Conservation (phyloP, 2,797 vertebrate species). For the Adrianichthys oophorus region DNA sequence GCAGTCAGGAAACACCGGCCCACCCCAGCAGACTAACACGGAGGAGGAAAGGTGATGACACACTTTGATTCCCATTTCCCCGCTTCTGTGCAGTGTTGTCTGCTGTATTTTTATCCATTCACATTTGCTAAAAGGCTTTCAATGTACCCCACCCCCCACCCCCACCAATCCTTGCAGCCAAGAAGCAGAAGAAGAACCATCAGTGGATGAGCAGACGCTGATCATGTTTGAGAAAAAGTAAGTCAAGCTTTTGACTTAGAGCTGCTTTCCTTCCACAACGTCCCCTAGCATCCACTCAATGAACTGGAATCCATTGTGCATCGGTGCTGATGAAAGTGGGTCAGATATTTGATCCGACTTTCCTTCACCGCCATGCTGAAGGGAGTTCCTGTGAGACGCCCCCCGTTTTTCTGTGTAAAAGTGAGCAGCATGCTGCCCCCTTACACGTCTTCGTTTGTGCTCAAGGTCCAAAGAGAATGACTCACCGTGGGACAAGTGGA, state of each 20-base stretch:
- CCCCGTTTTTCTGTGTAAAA: slow-evolving; percentile 5
- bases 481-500: slow-evolving; percentile 76
- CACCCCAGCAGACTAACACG: slow-evolving; percentile 20
- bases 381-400: slow-evolving; percentile 17
- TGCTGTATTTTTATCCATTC: slow-evolving; percentile 23
- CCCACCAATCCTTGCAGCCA: slow-evolving; percentile 33
- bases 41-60: slow-evolving; percentile 63
- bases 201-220: slow-evolving; percentile 48
- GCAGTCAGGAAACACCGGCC: slow-evolving; percentile 50
- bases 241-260: slow-evolving; percentile 63
- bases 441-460: slow-evolving; percentile 34
- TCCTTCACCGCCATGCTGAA: slow-evolving; percentile 30
- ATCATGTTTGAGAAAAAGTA: slow-evolving; percentile 76
- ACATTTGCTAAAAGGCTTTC: slow-evolving; percentile 67
- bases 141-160: slow-evolving; percentile 43
- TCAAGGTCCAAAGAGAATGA: slow-evolving; percentile 62
- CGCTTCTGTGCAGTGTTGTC: slow-evolving; percentile 15
- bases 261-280: slow-evolving; percentile 37
- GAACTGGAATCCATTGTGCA: slow-evolving; percentile 69
- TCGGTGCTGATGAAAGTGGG: slow-evolving; percentile 65
- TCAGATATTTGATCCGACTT: slow-evolving; percentile 55
- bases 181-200: slow-evolving; percentile 18
- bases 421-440: slow-evolving; percentile 4
- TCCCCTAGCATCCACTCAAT: slow-evolving; percentile 48
- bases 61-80: slow-evolving; percentile 35